Evolutionary conservation across 1,140 invertebrate species (phyloP).

Genomic region (Venustaconcha ellipsiformis): DNA sequence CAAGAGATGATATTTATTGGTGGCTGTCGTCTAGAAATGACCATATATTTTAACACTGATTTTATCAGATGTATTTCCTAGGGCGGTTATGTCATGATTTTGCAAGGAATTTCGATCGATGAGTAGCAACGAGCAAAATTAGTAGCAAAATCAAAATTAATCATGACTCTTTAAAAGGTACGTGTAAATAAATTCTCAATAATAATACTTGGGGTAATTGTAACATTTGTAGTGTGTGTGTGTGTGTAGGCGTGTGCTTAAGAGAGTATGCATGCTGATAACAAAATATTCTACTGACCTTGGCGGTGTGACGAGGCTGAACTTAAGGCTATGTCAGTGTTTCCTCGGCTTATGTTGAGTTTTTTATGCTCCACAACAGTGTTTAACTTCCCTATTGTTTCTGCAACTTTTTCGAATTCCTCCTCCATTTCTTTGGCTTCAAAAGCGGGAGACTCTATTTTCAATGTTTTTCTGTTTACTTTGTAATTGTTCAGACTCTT

Average conservation of each 20-base stretch:
- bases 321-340: slow-evolving; percentile 27
- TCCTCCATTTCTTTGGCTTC: slow-evolving; percentile 30
- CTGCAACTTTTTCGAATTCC: slow-evolving; percentile 24
- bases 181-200: too few relatives aligned
- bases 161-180: too few relatives aligned
- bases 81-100: too few relatives aligned
- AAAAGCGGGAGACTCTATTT: slow-evolving; percentile 37
- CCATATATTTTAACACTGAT: too few relatives aligned
- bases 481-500: slow-evolving; percentile 31
- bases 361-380: slow-evolving; percentile 23
- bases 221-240: too few relatives aligned
- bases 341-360: slow-evolving; percentile 26
- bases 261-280: background rate
- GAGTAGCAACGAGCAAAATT: too few relatives aligned
- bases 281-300: background rate
- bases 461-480: slow-evolving; percentile 26
- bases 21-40: too few relatives aligned
- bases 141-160: too few relatives aligned
- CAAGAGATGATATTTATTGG: too few relatives aligned
- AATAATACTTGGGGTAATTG: too few relatives aligned
- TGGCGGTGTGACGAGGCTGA: slow-evolving; percentile 25
- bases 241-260: background rate
- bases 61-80: too few relatives aligned
- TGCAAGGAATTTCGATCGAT: too few relatives aligned
- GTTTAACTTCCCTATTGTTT: slow-evolving; percentile 15